Base-by-base conservation (phyloP, 2,113 vertebrate species). In the Arvicanthis niloticus region DNA sequence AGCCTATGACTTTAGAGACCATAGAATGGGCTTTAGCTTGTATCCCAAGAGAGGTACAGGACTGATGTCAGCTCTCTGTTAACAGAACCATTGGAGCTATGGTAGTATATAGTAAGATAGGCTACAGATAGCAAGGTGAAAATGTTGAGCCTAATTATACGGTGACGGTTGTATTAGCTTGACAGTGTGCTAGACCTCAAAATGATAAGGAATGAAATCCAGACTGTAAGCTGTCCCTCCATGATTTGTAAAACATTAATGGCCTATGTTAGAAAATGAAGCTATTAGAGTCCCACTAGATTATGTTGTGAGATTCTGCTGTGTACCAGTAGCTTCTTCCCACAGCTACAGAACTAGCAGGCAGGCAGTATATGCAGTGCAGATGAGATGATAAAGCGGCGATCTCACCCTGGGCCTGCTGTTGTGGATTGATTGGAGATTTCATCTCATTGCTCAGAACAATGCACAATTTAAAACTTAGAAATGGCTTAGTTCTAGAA, bases 31-130 rank as follows among this genome's bases (percentile, higher is more conserved):
- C 72, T 73, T 78, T 40, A 73, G 58, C 45, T n/a, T 91, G 65
- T 82, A n/a, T 80, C 78, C 62, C 58, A 62, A 72, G 26, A 93
- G 82, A 88, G 72, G 29, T 42, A 45, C 31, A 31, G 34, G 40
- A 87, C 42, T 37, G 88, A 82, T 88, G 37, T 88, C 62, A 67
- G 56, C 88, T 95, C 17, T 88, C 51, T 90, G 85, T 89, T 81
- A 72, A 67, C 77, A 58, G 56, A 65, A 58, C 19, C 29, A 65
- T 11, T 42, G 34, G 51, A 22, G 26, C 15, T 15, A 11, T 31
- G 48, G 0, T 67, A 34, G 40, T 34, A 34, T 60, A 22, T 67
- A 56, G 26, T 70, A 48, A 77, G 19, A 75, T 21, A 62, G 70
- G 16, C 5, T 56, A 1, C 31, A 85, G 58, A 12, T 24, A 29